These are phyloP conservation scores for Vannuccia rotundouncinata DNA, from an alignment of 2,888 invertebrate genomes.

Conservation along the genomic window DNA sequence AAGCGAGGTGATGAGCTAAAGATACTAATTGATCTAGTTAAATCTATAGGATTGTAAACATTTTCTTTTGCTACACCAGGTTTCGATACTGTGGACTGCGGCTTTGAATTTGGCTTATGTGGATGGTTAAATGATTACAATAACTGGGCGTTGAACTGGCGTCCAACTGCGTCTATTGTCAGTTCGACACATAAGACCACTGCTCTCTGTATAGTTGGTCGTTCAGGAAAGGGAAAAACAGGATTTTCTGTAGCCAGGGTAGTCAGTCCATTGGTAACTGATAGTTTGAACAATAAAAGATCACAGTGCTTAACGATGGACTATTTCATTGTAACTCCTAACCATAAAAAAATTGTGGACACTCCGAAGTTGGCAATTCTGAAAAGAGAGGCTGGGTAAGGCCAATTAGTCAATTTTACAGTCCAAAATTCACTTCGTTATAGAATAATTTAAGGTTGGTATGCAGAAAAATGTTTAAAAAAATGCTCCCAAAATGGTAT, in stretches of 20 bases:
- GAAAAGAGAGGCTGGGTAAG: conserved; percentile 12
- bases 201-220: background rate
- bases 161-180: background rate
- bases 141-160: conserved; percentile 33
- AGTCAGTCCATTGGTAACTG: conserved; percentile 5
- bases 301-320: background rate
- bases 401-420: background rate
- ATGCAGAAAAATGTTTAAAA: too few species aligned
- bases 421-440: too few species aligned
- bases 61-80: too few species aligned
- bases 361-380: background rate
- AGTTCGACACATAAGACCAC: background rate
- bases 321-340: background rate
- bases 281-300: background rate
- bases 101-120: conserved; percentile 29
- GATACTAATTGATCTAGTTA: too few species aligned
- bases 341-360: background rate
- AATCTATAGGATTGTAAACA: too few species aligned
- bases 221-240: background rate
- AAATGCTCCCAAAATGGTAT: too few species aligned
- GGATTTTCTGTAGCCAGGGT: background rate
- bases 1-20: too few species aligned
- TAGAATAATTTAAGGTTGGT: too few species aligned
- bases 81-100: conserved; percentile 19
- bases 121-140: conserved; percentile 33